Evolutionary conservation across 2,113 vertebrate genomes (phyloP), one percentile per base, ranked within the genome.

Genomic region (Trichechus manatus): DNA sequence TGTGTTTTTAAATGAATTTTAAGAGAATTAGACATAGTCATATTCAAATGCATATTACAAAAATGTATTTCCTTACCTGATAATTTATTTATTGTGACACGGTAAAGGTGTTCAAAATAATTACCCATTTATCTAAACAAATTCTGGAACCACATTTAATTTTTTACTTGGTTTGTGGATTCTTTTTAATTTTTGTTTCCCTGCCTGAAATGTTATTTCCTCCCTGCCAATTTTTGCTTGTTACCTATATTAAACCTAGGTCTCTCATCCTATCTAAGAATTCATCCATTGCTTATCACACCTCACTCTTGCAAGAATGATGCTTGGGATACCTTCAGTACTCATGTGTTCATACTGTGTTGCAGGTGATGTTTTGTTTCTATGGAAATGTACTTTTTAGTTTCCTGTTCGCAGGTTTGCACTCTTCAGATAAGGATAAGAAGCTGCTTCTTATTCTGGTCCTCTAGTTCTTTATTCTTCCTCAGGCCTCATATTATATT

Each of bases 81-180:
- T 68, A 75, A n/a, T 77, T 87, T 81, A 93, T 64, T 82, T 93
- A 84, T 84, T 74, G 22, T 74, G 22, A 64, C 27, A 1, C 82
- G 25, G 86, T 81, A 72, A 96, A 82, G 53, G 27, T 78, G 22
- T 80, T 85, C 93, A 91, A 94, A 94, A 68, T 75, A 92, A 89
- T 89, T 83, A 25, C 29, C 1, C 92, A 20, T 11, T 75, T 85
- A 70, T 81, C n/a, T 94, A 68, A 68, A 77, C 39, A 91, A 83
- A 83, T 78, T 50, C 42, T 78, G 47, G 39, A 83, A 85, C 84
- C 29, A 87, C 53, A 56, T 84, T 94, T 84, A 77, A 42, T 70
- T 80, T 91, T 89, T 56, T 78, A 63, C 63, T 29, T 95, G 86
- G 68, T 82, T 87, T 72, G 25, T 7, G 79, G 25, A 82, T 89